Conservation (phyloP, 2,888 invertebrate genomes). For the Campoplex nolae region DNA sequence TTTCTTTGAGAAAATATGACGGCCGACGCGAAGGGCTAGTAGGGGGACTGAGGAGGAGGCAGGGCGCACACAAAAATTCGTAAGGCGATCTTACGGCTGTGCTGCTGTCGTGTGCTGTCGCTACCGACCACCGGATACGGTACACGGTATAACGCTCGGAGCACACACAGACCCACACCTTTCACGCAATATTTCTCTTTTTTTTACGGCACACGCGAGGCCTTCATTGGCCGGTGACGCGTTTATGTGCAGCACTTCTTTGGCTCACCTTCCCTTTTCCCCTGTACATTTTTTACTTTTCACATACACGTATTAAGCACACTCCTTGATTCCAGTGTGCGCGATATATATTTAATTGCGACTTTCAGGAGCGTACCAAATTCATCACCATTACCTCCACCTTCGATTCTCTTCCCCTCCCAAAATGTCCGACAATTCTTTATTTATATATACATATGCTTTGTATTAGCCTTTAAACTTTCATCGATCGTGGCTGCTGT, state of each 20-base stretch:
- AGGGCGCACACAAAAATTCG: slow-evolving; percentile 30
- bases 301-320: slow-evolving; percentile 1
- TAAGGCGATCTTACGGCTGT: slow-evolving; percentile 9
- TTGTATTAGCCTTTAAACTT: slow-evolving; percentile 6
- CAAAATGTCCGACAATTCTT: slow-evolving; percentile 7
- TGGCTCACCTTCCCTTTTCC: slow-evolving; percentile 7
- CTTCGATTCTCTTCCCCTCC: slow-evolving; percentile 2
- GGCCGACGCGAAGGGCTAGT: neutral
- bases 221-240: slow-evolving; percentile 50
- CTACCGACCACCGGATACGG: slow-evolving; percentile 60
- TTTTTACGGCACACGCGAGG: slow-evolving; percentile 50
- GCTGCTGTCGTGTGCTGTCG: neutral
- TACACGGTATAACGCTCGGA: slow-evolving; percentile 38
- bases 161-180: slow-evolving; percentile 58
- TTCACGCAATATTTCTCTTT: slow-evolving; percentile 47
- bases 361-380: slow-evolving; percentile 37
- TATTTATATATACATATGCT: neutral
- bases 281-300: slow-evolving; percentile 3
- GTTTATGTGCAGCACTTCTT: slow-evolving; percentile 14
- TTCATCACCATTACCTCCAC: slow-evolving; percentile 7
- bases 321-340: neutral
- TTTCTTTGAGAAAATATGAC: slow-evolving; percentile 1
- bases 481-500: slow-evolving; percentile 21
- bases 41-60: neutral
- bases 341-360: slow-evolving; percentile 20